Base-by-base conservation (phyloP, 2,797 vertebrate species). In the Clamator glandarius region DNA sequence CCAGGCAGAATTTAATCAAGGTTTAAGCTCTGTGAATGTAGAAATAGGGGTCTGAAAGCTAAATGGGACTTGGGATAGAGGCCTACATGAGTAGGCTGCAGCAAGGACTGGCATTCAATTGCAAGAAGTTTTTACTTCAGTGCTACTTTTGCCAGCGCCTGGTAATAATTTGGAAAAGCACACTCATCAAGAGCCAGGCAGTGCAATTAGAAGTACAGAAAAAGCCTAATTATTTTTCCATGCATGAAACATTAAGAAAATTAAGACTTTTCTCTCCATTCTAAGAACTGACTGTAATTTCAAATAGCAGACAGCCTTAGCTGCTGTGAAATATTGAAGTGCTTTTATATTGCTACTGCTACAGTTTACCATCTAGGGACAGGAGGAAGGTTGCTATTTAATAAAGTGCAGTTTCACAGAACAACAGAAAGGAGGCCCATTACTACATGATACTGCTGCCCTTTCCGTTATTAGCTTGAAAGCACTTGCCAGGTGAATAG, bases 171-270 rank as follows among this genome's bases (percentile, higher is more conserved):
- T 95, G 96, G 90, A 97, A 97, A 97, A 97, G 76, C 77, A 85
- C 93, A 92, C 46, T 90, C 59, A 92, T 91, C 66, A 75, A 95
- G 84, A 94, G 55, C 87, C 81, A 95, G 89, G 76, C 83, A 94
- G 92, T 95, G 91, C 87, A 96, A 97, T 97, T 97, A 96, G 83
- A 95, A 97, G 95, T 91, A 97, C 92, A 96, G 89, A 84, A 90
- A 93, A 96, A 94, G 79, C 62, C 90, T 94, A 93, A 96, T 97
- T 97, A 97, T 90, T 97, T 97, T 97, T 97, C 95, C 97, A 97
- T 87, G 86, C 97, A 94, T 96, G 93, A 96, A 97, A 97, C 93
- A 96, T 97, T 97, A 96, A 96, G 95, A 96, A 97, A 97, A 98
- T 97, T 91, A 97, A 97, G 93, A 92, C 20, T 95, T 96, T 96